Evolutionary conservation across 2,113 vertebrate genomes (phyloP).

Genomic region (Ancistrus triradiatus): DNA sequence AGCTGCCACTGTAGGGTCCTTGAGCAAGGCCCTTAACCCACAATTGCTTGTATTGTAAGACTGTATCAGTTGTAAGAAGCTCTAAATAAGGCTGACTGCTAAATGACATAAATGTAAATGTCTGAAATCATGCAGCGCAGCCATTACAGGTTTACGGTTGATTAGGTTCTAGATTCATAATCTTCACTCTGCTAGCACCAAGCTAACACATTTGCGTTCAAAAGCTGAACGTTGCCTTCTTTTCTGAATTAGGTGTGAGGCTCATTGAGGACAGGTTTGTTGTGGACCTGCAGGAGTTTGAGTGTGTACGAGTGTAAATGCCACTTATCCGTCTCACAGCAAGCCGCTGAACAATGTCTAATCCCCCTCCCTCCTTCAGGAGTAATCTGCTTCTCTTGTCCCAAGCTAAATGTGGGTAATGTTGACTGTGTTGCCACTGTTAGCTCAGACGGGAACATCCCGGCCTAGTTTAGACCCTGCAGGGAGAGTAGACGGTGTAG

Average conservation of each 20-base stretch:
- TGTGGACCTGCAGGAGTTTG: constrained; percentile 29
- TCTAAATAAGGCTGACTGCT: neutral
- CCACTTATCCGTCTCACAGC: constrained; percentile 28
- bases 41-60: too few relatives aligned
- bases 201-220: neutral
- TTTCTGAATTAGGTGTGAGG: neutral
- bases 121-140: constrained; percentile 2
- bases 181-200: neutral
- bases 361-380: constrained; percentile 34
- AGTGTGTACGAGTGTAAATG: constrained; percentile 29
- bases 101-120: too few relatives aligned
- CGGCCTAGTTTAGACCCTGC: constrained; percentile 34
- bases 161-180: too few relatives aligned
- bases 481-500: constrained; percentile 6
- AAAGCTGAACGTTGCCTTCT: neutral
- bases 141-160: neutral
- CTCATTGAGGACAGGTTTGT: constrained; percentile 35
- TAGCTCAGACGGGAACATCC: constrained; percentile 43
- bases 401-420: constrained; percentile 42
- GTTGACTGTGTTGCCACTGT: constrained; percentile 31
- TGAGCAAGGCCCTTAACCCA: too few relatives aligned
- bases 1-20: too few relatives aligned
- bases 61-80: neutral
- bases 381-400: constrained; percentile 42
- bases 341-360: constrained; percentile 47